A percentile compares a stretch with the other conserved stretches of the same genome.
These are phyloP conservation scores for Hyles vespertilio DNA, from an alignment of 1,140 invertebrate genomes.

Conservation along the genomic window DNA sequence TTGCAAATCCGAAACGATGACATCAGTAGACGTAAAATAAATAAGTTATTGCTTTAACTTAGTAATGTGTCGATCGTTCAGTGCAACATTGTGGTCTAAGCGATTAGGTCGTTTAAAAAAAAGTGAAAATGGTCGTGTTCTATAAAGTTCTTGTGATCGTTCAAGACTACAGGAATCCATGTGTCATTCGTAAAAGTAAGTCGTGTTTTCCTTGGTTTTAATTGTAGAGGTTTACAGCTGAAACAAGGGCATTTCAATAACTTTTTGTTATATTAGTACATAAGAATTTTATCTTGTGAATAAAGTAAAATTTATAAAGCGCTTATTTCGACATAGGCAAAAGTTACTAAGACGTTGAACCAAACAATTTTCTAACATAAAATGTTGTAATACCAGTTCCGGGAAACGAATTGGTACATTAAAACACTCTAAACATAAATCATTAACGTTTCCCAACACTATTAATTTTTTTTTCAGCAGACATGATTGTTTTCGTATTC, in stretches of 20 bases:
- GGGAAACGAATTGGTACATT: too few species aligned
- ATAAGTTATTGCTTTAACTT: constrained; percentile 8
- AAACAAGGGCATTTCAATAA: too few species aligned
- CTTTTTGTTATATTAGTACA: too few species aligned
- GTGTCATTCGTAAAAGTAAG: constrained; percentile 26
- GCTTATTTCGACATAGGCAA: too few species aligned
- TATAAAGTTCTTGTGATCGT: constrained; percentile 34
- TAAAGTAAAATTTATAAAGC: too few species aligned
- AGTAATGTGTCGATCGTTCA: constrained; percentile 20
- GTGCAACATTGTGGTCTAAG: constrained; percentile 26
- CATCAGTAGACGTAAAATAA: constrained; percentile 17
- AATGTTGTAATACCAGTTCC: too few species aligned
- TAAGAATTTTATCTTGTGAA: too few species aligned
- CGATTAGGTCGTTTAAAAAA: constrained; percentile 10
- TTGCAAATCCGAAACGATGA: constrained; percentile 7
- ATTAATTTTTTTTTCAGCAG: too few species aligned
- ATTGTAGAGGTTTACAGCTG: background rate
- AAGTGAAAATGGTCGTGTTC: constrained; percentile 25
- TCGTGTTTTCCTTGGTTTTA: background rate
- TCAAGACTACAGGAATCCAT: constrained; percentile 19
- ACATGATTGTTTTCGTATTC: background rate
- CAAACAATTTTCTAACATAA: too few species aligned
- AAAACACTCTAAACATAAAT: too few species aligned
- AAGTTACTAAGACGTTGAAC: too few species aligned
- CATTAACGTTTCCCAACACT: too few species aligned